phyloP scores from a whole-genome alignment of 2,797 vertebrate genomes.

The Protosalanx chinensis region DNA sequence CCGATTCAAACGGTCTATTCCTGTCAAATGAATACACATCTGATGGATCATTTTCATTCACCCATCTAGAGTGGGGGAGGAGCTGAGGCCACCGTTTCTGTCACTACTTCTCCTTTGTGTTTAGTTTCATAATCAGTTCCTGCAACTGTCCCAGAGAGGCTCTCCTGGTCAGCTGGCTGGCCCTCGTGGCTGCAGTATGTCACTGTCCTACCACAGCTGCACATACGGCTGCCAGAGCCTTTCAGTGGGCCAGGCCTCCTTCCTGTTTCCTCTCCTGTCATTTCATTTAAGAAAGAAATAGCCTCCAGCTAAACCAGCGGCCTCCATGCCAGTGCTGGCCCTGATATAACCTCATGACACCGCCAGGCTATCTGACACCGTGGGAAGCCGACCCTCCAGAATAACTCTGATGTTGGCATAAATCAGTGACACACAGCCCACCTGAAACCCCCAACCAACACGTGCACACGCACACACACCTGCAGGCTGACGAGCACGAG shows the following conservation, averaged over 20 bases:
- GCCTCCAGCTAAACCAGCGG: neutral
- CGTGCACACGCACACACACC: neutral
- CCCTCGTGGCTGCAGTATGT: too few species aligned
- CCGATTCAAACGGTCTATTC: too few species aligned
- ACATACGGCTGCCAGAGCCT: neutral
- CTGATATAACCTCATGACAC: neutral
- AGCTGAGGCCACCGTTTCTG: too few species aligned
- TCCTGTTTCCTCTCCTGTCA: constrained; percentile 6
- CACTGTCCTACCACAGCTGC: neutral
- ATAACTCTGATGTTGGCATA: neutral
- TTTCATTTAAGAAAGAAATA: neutral
- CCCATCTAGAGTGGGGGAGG: too few species aligned
- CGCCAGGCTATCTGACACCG: neutral
- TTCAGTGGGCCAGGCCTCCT: neutral
- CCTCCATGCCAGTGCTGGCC: neutral
- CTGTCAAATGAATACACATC: too few species aligned
- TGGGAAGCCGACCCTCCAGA: neutral
- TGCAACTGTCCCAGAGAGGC: too few species aligned
- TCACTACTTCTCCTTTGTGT: too few species aligned
- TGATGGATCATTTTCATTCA: too few species aligned
- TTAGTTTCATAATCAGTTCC: too few species aligned
- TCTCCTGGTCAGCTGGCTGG: too few species aligned
- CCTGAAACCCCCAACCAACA: too few species aligned
- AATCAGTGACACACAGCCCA: too few species aligned
- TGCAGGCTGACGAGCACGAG: neutral